Conservation (phyloP, 2,888 invertebrate species). For the Scrobipalpa atriplicella region DNA sequence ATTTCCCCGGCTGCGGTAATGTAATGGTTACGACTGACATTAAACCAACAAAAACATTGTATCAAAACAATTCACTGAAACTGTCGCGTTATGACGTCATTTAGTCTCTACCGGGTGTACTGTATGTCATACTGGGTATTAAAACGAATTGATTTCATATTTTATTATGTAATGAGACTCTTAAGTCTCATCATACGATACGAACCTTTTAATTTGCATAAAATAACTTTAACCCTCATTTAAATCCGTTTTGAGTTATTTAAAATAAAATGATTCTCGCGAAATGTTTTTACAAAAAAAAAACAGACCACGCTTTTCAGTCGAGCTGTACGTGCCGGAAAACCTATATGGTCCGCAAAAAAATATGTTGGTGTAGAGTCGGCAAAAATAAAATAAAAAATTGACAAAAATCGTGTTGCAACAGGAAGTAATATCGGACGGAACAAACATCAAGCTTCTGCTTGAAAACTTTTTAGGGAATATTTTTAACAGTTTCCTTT, state of each 20-base stretch:
- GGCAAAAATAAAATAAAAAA: constrained; percentile 10
- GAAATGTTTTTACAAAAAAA: not conserved
- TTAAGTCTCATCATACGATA: too few species aligned
- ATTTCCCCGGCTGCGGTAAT: constrained; percentile 16
- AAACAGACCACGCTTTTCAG: constrained; percentile 1
- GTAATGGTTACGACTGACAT: constrained; percentile 20
- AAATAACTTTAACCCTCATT: not conserved
- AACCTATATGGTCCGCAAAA: constrained; percentile 18
- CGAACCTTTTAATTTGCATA: not conserved
- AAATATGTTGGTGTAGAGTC: constrained; percentile 16
- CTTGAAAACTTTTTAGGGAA: not conserved
- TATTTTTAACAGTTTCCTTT: not conserved
- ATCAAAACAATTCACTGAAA: constrained; percentile 24
- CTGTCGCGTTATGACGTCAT: constrained; percentile 14
- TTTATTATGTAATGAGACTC: too few species aligned
- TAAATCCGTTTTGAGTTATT: not conserved
- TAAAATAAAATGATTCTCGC: not conserved
- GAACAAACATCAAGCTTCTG: constrained; percentile 10
- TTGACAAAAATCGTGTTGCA: constrained; percentile 15
- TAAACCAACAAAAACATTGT: constrained; percentile 26
- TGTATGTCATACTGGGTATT: not conserved
- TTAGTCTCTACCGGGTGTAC: constrained; percentile 5
- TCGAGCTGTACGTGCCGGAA: constrained; percentile 8
- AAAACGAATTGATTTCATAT: not conserved
- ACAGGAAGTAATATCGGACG: constrained; percentile 22